Base-by-base conservation (phyloP, 2,797 vertebrate species). In the Poeciliopsis turneri region DNA sequence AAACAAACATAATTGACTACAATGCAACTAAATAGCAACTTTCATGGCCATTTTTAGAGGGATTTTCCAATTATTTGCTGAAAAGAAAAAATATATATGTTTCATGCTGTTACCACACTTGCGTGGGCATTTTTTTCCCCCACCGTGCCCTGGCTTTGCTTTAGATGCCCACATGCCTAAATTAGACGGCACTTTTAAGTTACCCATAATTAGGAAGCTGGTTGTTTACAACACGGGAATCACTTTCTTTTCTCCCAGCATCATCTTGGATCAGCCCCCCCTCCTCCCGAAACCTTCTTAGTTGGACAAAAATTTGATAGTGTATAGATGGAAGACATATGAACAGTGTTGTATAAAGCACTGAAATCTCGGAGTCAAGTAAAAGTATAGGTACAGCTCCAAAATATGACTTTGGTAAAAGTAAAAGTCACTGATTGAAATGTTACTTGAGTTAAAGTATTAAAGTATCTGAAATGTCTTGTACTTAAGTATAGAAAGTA, bases 301-400 rank as follows among this genome's bases (percentile, higher is more conserved):
- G 61, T 49, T 6, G 1, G 61, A 1, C 30, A 46, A 41, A 2
- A 0, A 36, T 13, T 3, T 1, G 4, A 7, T 53, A 39, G 43
- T 39, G 13, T 10, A 23, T 64, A 72, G 23, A 69, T 72, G 70
- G 30, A 72, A 49, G 33, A 81, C 61, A 36, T 59, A 55, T 74
- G 45, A 28, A 57, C n/a, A n/a, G n/a, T n/a, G n/a, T n/a, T n/a
- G n/a, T n/a, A n/a, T n/a, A n/a, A n/a, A n/a, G n/a, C n/a, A n/a
- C n/a, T n/a, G n/a, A n/a, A n/a, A n/a, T n/a, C n/a, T n/a, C n/a
- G n/a, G n/a, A n/a, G n/a, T n/a, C n/a, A n/a, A n/a, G n/a, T n/a
- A n/a, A n/a, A n/a, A n/a, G n/a, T n/a, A n/a, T n/a, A n/a, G n/a
- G n/a, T n/a, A n/a, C n/a, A n/a, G n/a, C n/a, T n/a, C n/a, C n/a